Conservation (phyloP, 2,888 invertebrate species). For the Iphiclides podalirius region DNA sequence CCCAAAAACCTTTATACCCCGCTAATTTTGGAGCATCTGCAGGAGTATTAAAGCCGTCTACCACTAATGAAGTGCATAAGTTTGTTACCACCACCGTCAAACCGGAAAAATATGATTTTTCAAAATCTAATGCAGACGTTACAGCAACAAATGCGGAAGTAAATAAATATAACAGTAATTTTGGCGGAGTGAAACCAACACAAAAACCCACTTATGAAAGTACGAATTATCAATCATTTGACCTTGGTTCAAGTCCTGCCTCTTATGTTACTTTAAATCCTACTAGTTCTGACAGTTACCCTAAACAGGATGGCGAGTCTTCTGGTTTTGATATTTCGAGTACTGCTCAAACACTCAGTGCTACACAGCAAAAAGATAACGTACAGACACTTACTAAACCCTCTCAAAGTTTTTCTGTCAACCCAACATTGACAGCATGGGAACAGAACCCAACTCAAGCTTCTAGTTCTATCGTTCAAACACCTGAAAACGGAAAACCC, state of each 20-base stretch:
- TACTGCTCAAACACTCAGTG: neutral
- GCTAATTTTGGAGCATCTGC: slow-evolving; percentile 43
- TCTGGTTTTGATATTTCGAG: neutral
- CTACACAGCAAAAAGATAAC: neutral
- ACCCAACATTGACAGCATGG: slow-evolving; percentile 7
- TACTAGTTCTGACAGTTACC: neutral
- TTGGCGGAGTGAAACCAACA: slow-evolving; percentile 5
- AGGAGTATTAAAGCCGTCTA: slow-evolving; percentile 35
- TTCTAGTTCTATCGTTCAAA: neutral
- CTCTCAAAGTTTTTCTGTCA: slow-evolving; percentile 1
- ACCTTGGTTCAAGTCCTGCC: neutral
- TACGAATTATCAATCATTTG: slow-evolving; percentile 1
- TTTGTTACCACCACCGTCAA: slow-evolving; percentile 1
- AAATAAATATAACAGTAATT: slow-evolving; percentile 10
- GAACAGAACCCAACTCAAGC: neutral
- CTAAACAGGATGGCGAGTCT: neutral
- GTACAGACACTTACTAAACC: neutral
- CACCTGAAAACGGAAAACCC: neutral
- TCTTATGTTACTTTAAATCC: slow-evolving; percentile 7
- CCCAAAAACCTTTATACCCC: slow-evolving; percentile 27
- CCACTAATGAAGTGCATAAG: neutral
- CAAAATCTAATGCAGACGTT: neutral
- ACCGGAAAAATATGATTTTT: slow-evolving; percentile 6
- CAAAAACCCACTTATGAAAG: neutral
- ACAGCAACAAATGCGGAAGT: slow-evolving; percentile 16